Evolutionary conservation across 30 jellyfish, hydroid and myxozoan species (phyloP).

Genomic region (Hydractinia echinata): DNA sequence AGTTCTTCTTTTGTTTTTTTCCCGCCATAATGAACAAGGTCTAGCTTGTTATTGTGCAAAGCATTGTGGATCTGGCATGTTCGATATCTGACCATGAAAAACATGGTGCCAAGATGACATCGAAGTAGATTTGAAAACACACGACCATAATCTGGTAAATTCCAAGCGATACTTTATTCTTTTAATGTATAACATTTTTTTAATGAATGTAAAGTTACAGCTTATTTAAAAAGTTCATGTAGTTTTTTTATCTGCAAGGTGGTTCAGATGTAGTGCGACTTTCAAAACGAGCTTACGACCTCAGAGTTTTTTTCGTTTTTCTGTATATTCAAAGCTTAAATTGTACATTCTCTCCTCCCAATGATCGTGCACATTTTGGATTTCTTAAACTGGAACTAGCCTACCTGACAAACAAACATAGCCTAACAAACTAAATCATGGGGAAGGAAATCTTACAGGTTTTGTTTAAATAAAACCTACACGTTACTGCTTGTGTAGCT

Average conservation of each 20-base stretch:
- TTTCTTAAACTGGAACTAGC: too few species aligned
- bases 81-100: not conserved
- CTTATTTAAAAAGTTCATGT: not conserved
- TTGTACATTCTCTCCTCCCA: too few species aligned
- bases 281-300: too few species aligned
- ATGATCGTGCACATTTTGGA: too few species aligned
- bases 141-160: conserved; percentile 33
- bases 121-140: conserved; percentile 4
- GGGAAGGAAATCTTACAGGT: too few species aligned
- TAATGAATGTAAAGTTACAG: not conserved
- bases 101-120: conserved; percentile 23
- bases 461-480: too few species aligned
- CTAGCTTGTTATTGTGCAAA: conserved; percentile 7
- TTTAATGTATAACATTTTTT: not conserved
- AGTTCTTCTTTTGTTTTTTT: not conserved
- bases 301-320: too few species aligned
- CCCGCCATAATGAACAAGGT: conserved; percentile 15
- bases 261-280: too few species aligned
- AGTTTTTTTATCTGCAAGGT: not conserved
- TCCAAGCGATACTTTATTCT: not conserved
- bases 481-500: too few species aligned
- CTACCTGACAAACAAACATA: too few species aligned
- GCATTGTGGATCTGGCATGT: conserved; percentile 29
- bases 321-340: too few species aligned
- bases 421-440: too few species aligned